Evolutionary conservation across 2,113 vertebrate species (phyloP).

Genomic region (Labeo catla): DNA sequence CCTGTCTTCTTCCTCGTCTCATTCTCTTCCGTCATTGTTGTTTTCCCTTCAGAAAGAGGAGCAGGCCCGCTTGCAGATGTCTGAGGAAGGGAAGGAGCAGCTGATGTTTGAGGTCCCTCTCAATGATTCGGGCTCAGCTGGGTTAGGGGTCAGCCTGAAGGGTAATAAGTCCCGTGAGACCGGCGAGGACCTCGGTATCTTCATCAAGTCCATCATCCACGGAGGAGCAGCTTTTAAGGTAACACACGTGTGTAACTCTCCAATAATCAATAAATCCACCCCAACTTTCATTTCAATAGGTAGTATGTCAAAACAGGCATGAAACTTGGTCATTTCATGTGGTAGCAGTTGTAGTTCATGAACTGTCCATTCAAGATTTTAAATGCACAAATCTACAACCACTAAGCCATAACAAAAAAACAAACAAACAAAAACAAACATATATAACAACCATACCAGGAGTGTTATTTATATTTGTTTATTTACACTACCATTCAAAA

Average conservation of each 20-base stretch:
- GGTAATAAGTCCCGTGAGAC: constrained; percentile 96
- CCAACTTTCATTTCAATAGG: neutral
- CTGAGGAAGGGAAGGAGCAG: constrained; percentile 85
- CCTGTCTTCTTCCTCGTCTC: constrained; percentile 40
- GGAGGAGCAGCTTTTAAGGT: constrained; percentile 98
- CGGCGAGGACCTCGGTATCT: constrained; percentile 93
- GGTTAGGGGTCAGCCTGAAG: constrained; percentile 95
- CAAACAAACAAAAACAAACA: no score
- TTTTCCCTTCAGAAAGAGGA: constrained; percentile 68
- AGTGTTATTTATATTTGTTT: no score
- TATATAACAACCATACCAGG: no score
- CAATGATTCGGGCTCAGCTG: constrained; percentile 93
- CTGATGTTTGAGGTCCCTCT: constrained; percentile 94
- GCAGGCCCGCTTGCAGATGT: constrained; percentile 59
- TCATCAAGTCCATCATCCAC: constrained; percentile 95
- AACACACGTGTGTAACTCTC: neutral
- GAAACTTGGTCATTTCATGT: neutral
- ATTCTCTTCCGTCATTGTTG: constrained; percentile 23
- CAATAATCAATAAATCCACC: neutral
- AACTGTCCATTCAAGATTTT: neutral
- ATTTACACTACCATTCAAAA: no score
- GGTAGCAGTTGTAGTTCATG: neutral
- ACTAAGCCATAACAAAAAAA: no score
- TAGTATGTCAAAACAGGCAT: neutral
- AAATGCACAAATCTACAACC: no score